Percentiles rank a stretch among this genome's conserved stretches.
Conservation (phyloP, 2,888 invertebrate species). For the Papilio protenor region DNA sequence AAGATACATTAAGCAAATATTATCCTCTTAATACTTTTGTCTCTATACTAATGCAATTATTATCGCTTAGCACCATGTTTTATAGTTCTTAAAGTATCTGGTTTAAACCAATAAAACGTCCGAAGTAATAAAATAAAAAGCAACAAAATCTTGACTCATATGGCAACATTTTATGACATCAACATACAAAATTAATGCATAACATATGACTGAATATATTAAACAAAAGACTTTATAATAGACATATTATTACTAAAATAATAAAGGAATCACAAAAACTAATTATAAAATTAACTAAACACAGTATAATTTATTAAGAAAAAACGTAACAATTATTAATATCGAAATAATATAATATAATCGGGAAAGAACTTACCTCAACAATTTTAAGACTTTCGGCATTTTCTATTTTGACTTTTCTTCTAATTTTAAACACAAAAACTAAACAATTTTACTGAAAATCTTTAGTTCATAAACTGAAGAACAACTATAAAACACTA, state of each 20-base stretch:
- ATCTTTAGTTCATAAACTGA: background rate
- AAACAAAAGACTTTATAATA: background rate
- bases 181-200: background rate
- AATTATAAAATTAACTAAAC: background rate
- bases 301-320: background rate
- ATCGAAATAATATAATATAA: too few relatives aligned
- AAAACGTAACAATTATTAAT: too few relatives aligned
- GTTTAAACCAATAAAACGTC: constrained; percentile 3
- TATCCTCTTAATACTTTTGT: background rate
- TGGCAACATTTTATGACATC: background rate
- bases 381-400: background rate
- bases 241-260: background rate
- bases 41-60: background rate
- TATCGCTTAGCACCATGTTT: background rate
- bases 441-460: background rate
- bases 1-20: background rate
- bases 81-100: background rate
- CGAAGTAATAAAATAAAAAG: background rate
- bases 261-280: background rate
- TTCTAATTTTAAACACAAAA: background rate
- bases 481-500: background rate
- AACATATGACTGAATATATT: constrained; percentile 1
- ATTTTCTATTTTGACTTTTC: background rate
- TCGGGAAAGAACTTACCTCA: background rate
- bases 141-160: constrained; percentile 1